Conservation (phyloP, 2,113 vertebrate species). For the Porphyrio hochstetteri region DNA sequence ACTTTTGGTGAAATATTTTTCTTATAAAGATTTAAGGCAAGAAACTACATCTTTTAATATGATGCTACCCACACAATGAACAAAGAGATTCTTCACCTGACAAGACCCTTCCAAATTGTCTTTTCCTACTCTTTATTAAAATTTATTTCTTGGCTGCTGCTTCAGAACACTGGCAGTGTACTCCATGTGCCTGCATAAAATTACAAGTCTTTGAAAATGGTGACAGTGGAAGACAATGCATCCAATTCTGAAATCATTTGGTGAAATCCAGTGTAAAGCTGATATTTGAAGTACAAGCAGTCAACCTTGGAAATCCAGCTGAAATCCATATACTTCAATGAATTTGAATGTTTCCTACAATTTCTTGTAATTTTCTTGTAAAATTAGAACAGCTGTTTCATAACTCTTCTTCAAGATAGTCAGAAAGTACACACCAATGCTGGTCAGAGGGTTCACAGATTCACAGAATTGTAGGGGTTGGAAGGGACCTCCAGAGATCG, state of each 20-base stretch:
- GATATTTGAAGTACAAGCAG: background rate
- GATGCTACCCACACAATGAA: background rate
- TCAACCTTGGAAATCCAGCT: background rate
- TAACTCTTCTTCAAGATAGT: background rate
- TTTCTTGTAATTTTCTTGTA: background rate
- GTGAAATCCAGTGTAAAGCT: background rate
- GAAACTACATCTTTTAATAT: background rate
- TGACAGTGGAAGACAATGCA: background rate
- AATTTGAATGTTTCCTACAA: background rate
- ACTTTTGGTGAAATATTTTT: conserved; percentile 26
- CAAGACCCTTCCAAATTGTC: background rate
- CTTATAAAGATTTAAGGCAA: conserved; percentile 13
- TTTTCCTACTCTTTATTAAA: background rate
- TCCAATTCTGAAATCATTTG: background rate
- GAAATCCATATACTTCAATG: background rate
- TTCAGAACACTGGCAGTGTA: background rate
- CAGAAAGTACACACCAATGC: background rate
- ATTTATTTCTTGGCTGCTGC: background rate
- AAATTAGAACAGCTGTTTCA: background rate
- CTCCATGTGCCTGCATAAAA: background rate
- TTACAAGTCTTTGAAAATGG: background rate
- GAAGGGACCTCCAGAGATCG: too few relatives aligned
- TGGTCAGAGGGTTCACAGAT: background rate
- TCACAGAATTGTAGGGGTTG: too few relatives aligned
- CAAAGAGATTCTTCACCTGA: background rate